These are phyloP conservation scores for Pemphredon lugubris DNA, from an alignment of 2,888 invertebrate species.

Conservation along the genomic window DNA sequence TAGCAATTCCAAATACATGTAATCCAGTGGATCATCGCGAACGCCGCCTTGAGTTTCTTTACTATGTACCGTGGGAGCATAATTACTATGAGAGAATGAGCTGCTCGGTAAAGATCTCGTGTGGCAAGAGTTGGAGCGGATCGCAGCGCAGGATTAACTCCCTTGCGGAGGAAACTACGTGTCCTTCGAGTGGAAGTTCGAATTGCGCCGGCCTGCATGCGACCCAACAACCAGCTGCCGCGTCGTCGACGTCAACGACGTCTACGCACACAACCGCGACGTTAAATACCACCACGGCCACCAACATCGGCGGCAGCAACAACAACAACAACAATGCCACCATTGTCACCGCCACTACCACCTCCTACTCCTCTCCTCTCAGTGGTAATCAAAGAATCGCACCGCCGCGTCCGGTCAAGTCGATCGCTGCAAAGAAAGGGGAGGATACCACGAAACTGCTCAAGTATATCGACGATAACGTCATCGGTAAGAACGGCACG, in stretches of 20 bases:
- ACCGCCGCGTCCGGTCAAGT: slow-evolving; percentile 73
- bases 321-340: slow-evolving; percentile 7
- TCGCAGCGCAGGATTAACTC: slow-evolving; percentile 77
- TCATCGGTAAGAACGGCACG: slow-evolving; percentile 90
- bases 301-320: slow-evolving; percentile 9
- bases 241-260: slow-evolving; percentile 38
- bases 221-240: slow-evolving; percentile 24
- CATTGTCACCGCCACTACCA: slow-evolving; percentile 16
- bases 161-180: slow-evolving; percentile 72
- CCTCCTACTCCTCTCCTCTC: no score
- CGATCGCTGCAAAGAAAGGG: slow-evolving; percentile 82
- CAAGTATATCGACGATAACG: slow-evolving; percentile 90
- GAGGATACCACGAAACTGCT: slow-evolving; percentile 88
- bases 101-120: slow-evolving; percentile 78
- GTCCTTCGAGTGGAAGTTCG: slow-evolving; percentile 30
- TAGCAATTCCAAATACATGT: slow-evolving; percentile 10
- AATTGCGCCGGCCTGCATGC: slow-evolving; percentile 43
- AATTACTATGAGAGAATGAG: slow-evolving; percentile 77
- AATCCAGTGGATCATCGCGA: slow-evolving; percentile 29
- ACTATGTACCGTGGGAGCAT: slow-evolving; percentile 57
- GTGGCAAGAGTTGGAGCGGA: slow-evolving; percentile 77
- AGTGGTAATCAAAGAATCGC: slow-evolving; percentile 72
- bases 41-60: slow-evolving; percentile 31
- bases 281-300: slow-evolving; percentile 24
- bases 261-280: slow-evolving; percentile 37